A percentile compares a stretch with the other conserved stretches of the same genome.
Conservation (phyloP, 2,113 vertebrate species). For the Rallus limicola region DNA sequence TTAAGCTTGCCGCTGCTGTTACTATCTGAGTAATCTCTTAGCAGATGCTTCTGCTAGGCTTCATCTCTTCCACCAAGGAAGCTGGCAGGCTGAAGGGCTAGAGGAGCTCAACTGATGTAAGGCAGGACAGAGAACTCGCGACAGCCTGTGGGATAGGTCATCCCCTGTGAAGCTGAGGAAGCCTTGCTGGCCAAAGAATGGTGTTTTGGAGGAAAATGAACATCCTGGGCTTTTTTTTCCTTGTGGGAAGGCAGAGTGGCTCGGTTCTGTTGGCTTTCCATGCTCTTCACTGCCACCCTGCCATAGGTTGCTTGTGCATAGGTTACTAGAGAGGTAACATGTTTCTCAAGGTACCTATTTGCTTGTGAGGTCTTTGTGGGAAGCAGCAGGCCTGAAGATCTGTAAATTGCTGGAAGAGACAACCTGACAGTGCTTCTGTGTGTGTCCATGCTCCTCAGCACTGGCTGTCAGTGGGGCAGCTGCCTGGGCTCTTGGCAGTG, state of each 20-base stretch:
- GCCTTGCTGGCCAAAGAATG: not conserved
- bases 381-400: not conserved
- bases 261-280: not conserved
- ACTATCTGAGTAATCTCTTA: not conserved
- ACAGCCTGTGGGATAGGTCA: not conserved
- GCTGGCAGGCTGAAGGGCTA: not conserved
- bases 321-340: not conserved
- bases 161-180: not conserved
- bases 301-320: not conserved
- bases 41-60: not conserved
- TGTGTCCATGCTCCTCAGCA: rapidly evolving
- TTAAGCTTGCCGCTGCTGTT: not conserved
- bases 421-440: not conserved
- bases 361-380: not conserved
- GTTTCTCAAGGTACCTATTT: not conserved
- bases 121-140: rapidly evolving
- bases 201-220: not conserved
- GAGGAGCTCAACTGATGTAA: rapidly evolving
- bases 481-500: rapidly evolving
- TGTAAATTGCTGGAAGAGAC: not conserved
- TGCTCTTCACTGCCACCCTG: not conserved
- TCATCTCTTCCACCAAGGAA: not conserved
- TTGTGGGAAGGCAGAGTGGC: not conserved
- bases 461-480: not conserved
- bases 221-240: not conserved